Conservation (phyloP, 2,797 vertebrate genomes). For the Psittacula derbiana region DNA sequence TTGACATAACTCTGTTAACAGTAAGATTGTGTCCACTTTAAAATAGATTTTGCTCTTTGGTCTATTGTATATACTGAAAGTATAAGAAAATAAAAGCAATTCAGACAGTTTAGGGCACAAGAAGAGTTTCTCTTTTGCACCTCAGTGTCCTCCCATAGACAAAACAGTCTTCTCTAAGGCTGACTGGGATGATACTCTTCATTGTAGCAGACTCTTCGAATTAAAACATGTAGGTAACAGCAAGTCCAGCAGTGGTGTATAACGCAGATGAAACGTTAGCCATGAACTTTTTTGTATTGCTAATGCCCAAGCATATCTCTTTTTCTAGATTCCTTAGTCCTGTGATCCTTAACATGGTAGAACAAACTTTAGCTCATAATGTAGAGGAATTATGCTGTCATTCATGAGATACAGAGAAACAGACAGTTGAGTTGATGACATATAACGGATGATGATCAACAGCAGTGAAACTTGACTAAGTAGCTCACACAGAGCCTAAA, state of each 20-base stretch:
- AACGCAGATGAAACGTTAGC: constrained; percentile 72
- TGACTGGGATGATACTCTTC: constrained; percentile 76
- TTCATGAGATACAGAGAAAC: constrained; percentile 80
- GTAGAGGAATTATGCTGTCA: constrained; percentile 76
- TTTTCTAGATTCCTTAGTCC: constrained; percentile 63
- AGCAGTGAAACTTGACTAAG: constrained; percentile 79
- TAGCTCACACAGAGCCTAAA: constrained; percentile 76
- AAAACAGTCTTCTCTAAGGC: constrained; percentile 73
- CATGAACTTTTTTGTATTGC: constrained; percentile 74
- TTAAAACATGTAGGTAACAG: constrained; percentile 72
- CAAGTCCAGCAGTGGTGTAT: constrained; percentile 69
- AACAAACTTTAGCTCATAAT: constrained; percentile 72
- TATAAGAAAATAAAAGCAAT: constrained; percentile 88
- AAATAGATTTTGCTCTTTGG: constrained; percentile 95
- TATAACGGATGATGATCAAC: constrained; percentile 74
- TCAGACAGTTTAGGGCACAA: constrained; percentile 87
- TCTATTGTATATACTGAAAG: constrained; percentile 93
- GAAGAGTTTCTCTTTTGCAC: constrained; percentile 74
- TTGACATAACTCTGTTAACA: constrained; percentile 61
- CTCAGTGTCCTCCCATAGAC: constrained; percentile 70
- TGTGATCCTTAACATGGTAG: constrained; percentile 60
- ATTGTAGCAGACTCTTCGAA: constrained; percentile 71
- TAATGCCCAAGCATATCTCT: constrained; percentile 71
- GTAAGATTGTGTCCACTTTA: constrained; percentile 75
- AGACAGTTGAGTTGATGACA: constrained; percentile 80